These are phyloP conservation scores for Etia nguti DNA, from an alignment of 2,113 vertebrate genomes.

Conservation along the genomic window DNA sequence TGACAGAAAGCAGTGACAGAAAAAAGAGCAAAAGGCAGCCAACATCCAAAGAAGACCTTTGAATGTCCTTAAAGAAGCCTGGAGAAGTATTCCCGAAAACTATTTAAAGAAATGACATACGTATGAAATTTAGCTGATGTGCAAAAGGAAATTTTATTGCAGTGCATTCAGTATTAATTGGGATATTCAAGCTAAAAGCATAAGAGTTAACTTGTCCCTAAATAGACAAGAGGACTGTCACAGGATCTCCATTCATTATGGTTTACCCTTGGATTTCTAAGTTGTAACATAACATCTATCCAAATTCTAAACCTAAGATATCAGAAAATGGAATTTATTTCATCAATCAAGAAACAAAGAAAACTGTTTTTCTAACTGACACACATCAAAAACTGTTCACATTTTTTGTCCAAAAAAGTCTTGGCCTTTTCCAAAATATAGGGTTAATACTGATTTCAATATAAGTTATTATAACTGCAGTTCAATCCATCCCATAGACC, in stretches of 20 bases:
- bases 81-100: neutral
- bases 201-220: neutral
- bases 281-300: neutral
- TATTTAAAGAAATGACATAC: neutral
- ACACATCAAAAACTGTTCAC: no score
- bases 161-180: neutral
- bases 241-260: neutral
- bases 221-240: neutral
- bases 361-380: no score
- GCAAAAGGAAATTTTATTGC: neutral
- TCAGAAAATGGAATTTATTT: neutral
- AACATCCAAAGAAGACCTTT: neutral
- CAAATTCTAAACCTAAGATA: neutral
- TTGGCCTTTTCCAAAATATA: no score
- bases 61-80: neutral
- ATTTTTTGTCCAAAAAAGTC: no score
- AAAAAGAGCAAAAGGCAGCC: neutral
- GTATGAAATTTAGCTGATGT: neutral
- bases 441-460: neutral
- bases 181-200: neutral
- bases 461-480: neutral
- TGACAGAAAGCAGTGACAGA: neutral
- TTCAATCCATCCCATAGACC: neutral
- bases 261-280: neutral
- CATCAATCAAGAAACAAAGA: no score